Evolutionary conservation across 2,888 invertebrate species (phyloP).

Genomic region (Tuta absoluta): DNA sequence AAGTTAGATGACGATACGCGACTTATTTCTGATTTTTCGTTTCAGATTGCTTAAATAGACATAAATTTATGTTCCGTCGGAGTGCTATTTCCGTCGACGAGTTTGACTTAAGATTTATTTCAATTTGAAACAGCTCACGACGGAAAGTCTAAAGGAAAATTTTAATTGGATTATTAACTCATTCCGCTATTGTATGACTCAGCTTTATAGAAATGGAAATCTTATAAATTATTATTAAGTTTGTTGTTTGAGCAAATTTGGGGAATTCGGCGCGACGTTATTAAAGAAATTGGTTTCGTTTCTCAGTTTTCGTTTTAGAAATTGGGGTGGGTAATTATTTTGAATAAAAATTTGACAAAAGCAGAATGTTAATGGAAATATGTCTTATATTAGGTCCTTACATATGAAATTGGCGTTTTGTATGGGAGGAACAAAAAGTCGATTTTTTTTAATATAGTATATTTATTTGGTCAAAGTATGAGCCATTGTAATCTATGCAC

Average conservation of each 20-base stretch:
- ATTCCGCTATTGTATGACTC: slow-evolving; percentile 56
- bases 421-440: too few relatives aligned
- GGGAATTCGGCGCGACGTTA: slow-evolving; percentile 34
- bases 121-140: slow-evolving; percentile 76
- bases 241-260: slow-evolving; percentile 48
- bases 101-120: slow-evolving; percentile 75
- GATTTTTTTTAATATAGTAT: too few relatives aligned
- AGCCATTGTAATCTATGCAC: too few relatives aligned
- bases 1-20: slow-evolving; percentile 48
- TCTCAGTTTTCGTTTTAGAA: slow-evolving; percentile 30
- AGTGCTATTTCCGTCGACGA: slow-evolving; percentile 79
- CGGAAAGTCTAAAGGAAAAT: slow-evolving; percentile 67
- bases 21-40: slow-evolving; percentile 77
- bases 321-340: background rate
- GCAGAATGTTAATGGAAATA: too few relatives aligned
- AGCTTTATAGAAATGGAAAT: slow-evolving; percentile 55
- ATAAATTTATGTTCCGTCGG: slow-evolving; percentile 74
- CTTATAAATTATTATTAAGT: slow-evolving; percentile 56
- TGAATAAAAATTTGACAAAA: background rate
- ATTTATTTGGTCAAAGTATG: too few relatives aligned
- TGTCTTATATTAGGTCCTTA: too few relatives aligned
- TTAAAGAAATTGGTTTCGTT: slow-evolving; percentile 35
- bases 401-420: too few relatives aligned
- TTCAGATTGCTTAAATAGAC: slow-evolving; percentile 78
- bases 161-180: slow-evolving; percentile 79